These are phyloP conservation scores for Coelinius sp. DNA, from an alignment of 2,888 invertebrate genomes.

Conservation along the genomic window DNA sequence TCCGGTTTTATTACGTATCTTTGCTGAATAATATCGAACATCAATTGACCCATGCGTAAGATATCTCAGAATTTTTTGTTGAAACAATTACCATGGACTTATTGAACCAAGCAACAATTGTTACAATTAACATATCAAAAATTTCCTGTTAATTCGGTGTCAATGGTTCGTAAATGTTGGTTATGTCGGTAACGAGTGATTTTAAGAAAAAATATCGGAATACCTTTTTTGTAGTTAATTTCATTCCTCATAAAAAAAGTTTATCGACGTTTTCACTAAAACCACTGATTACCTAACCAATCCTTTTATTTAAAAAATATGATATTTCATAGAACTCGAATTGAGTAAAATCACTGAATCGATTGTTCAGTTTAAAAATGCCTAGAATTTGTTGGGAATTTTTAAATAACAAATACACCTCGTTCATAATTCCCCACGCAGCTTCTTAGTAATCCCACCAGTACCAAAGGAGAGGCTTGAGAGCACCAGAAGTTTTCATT, in stretches of 20 bases:
- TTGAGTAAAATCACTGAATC: background rate
- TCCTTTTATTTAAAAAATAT: background rate
- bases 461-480: conserved; percentile 5
- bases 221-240: too few species aligned
- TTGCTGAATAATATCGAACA: conserved; percentile 62
- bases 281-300: background rate
- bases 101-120: too few species aligned
- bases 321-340: background rate
- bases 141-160: background rate
- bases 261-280: background rate
- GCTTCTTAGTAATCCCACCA: conserved; percentile 21
- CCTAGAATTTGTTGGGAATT: background rate
- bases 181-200: too few species aligned
- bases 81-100: conserved; percentile 10
- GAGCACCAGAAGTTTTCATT: conserved; percentile 1
- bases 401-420: background rate
- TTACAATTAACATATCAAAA: too few species aligned
- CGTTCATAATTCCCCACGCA: background rate
- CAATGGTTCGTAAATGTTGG: too few species aligned
- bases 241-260: background rate
- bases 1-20: conserved; percentile 62
- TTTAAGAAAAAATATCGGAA: background rate
- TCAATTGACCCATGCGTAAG: conserved; percentile 62
- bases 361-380: background rate
- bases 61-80: conserved; percentile 41